Evolutionary conservation across 1,140 invertebrate genomes (phyloP).

Genomic region (Cydia fagiglandana): DNA sequence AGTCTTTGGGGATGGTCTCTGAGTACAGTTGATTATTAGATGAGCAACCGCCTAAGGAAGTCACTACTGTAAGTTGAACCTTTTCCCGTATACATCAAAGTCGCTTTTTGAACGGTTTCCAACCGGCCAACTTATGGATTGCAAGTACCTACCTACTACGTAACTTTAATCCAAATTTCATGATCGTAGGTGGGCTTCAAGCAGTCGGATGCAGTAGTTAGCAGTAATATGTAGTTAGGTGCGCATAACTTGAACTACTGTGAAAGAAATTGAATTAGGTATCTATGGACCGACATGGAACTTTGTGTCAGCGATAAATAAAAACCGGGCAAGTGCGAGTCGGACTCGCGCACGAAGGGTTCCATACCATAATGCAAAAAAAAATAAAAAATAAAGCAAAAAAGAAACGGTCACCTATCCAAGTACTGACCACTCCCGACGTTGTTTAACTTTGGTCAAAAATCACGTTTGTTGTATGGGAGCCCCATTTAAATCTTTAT

Average conservation of each 20-base stretch:
- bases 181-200: slow-evolving; percentile 4
- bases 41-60: neutral
- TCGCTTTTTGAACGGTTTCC: neutral
- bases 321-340: no score
- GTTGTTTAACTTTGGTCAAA: no score
- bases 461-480: no score
- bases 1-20: neutral
- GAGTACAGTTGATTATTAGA: neutral
- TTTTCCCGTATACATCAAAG: neutral
- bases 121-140: neutral
- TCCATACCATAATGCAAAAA: no score
- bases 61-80: neutral
- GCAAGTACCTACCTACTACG: neutral
- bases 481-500: no score
- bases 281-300: neutral
- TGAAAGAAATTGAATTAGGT: neutral
- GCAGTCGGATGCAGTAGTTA: neutral
- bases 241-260: neutral
- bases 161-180: neutral
- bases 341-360: no score
- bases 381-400: no score
- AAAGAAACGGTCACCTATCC: no score
- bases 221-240: neutral
- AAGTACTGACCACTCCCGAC: no score
- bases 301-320: neutral